Evolutionary conservation across 2,888 invertebrate species (phyloP).

Genomic region (Romanomermis culicivorax): DNA sequence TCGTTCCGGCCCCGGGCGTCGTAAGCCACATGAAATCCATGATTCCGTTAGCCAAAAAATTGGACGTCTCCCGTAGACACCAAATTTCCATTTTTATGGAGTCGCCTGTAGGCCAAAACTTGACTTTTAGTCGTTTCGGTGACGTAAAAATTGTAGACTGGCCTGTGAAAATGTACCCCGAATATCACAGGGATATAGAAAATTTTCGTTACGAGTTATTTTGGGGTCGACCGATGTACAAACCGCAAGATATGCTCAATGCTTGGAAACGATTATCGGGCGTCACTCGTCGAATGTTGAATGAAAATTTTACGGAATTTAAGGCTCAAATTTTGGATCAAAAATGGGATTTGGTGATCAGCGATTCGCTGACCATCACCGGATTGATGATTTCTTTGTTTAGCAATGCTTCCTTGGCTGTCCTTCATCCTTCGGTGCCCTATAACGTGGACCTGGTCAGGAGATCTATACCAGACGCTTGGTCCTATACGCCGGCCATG

Average conservation of each 20-base stretch:
- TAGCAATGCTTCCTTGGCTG: no score
- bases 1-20: background rate
- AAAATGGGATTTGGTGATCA: constrained; percentile 10
- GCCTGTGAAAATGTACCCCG: background rate
- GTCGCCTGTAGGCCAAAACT: background rate
- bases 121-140: background rate
- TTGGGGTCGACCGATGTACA: background rate
- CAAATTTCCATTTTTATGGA: no score
- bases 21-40: background rate
- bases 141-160: background rate
- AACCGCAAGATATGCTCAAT: background rate
- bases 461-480: background rate
- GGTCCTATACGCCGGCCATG: no score
- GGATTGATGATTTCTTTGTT: background rate
- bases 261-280: background rate
- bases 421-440: no score
- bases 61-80: background rate
- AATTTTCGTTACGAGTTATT: no score
- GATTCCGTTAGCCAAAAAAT: background rate
- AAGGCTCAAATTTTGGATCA: no score
- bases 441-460: background rate
- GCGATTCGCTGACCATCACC: constrained; percentile 5
- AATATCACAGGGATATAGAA: no score
- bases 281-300: background rate
- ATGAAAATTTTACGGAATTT: background rate